These are phyloP conservation scores for Lamellibrachia satsuma DNA, from an alignment of 2,888 invertebrate species.

Conservation along the genomic window DNA sequence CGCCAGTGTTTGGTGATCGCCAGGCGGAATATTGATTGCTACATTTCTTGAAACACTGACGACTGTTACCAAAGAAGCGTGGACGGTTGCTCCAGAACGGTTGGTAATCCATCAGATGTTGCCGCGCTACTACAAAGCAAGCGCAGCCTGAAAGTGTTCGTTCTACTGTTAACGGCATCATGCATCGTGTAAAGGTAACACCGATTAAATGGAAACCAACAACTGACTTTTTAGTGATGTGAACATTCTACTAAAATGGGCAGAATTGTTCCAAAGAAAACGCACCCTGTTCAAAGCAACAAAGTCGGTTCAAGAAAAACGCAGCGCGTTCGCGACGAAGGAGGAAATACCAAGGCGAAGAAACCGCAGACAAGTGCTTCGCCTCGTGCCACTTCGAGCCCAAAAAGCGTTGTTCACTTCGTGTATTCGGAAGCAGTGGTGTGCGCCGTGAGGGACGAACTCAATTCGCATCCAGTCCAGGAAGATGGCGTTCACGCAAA, in stretches of 20 bases:
- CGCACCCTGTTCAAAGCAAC: neutral
- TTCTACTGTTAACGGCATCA: neutral
- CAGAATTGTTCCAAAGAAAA: neutral
- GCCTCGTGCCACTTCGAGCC: neutral
- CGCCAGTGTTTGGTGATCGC: neutral
- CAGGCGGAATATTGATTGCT: neutral
- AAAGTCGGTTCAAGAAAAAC: neutral
- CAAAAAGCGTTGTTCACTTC: neutral
- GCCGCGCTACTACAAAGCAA: neutral
- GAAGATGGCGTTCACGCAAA: neutral
- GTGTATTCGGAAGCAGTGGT: neutral
- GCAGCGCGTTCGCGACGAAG: neutral
- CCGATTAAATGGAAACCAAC: no score
- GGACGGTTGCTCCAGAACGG: neutral
- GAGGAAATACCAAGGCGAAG: neutral
- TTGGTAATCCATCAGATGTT: neutral
- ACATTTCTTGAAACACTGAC: neutral
- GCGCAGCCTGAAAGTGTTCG: neutral
- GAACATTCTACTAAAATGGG: neutral
- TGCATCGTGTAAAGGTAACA: neutral
- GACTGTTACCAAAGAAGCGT: neutral
- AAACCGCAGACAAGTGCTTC: neutral
- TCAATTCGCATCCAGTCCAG: neutral
- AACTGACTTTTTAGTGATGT: neutral
- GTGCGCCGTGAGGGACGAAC: neutral